Evolutionary conservation across 1,140 invertebrate genomes (phyloP).

Genomic region (Cyclargus thomasi): DNA sequence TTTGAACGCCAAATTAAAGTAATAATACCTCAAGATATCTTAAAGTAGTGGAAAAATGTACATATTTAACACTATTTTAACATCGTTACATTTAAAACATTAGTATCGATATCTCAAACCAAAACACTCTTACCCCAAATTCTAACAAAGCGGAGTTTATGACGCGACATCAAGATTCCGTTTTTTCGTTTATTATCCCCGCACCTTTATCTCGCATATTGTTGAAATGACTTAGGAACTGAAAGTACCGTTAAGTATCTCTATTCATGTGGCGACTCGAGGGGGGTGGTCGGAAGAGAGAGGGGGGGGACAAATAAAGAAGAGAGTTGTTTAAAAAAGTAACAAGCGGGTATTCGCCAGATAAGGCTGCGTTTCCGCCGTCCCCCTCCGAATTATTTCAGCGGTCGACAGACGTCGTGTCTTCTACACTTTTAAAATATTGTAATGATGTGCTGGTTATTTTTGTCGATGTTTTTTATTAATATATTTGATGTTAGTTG

Average conservation of each 20-base stretch:
- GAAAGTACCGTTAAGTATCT: slow-evolving; percentile 71
- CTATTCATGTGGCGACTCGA: slow-evolving; percentile 65
- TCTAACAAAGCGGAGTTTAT: neutral
- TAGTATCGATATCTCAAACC: slow-evolving; percentile 23
- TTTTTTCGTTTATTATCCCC: slow-evolving; percentile 66
- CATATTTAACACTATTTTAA: too few relatives aligned
- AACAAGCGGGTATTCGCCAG: slow-evolving; percentile 69
- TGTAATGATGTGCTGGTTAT: slow-evolving; percentile 44
- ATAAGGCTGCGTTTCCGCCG: slow-evolving; percentile 72
- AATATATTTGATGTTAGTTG: too few relatives aligned
- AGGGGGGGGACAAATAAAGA: slow-evolving; percentile 60
- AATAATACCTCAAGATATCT: too few relatives aligned
- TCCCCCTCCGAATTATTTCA: slow-evolving; percentile 68
- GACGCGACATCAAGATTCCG: slow-evolving; percentile 13
- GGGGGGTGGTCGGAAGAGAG: slow-evolving; percentile 29
- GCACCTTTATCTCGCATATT: slow-evolving; percentile 63
- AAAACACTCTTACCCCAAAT: neutral
- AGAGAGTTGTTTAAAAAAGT: slow-evolving; percentile 73
- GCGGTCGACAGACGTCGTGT: slow-evolving; percentile 59
- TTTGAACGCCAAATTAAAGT: too few relatives aligned
- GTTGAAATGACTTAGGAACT: slow-evolving; percentile 74
- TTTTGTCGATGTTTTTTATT: slow-evolving; percentile 20
- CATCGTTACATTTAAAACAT: too few relatives aligned
- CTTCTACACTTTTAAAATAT: slow-evolving; percentile 69
- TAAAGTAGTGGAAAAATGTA: too few relatives aligned